Base-by-base conservation (phyloP, 1,140 invertebrate genomes). In the Drosophila lowei region DNA sequence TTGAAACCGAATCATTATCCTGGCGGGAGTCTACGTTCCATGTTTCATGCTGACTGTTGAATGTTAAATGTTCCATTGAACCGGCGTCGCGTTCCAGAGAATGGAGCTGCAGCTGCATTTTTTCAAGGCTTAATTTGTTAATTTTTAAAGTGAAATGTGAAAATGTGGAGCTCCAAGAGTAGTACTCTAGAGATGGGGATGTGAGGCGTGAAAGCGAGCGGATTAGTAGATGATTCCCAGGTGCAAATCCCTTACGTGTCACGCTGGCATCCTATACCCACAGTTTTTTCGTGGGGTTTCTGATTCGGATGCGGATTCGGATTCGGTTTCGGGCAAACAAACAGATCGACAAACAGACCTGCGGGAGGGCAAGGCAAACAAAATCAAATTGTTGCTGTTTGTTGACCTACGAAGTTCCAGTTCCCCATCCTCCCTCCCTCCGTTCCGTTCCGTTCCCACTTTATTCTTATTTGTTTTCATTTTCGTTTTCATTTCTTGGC, bases 361-460 rank as follows among this genome's bases (percentile, higher is more conserved):
- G 75, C 49, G 70, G 34, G 76, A 74, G 70, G 60, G 61, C 68
- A 61, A 81, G 61, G 65, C 73, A 85, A 85, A 85, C 77, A 85
- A 65, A 86, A 86, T 81, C 77, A 85, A 85, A 85, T 86, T 86
- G 81, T 85, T 86, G 56, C 64, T 73, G 48, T 66, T 68, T 59
- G 47, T 57, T 61, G 42, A 60, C 56, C 60, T 53, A 38, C 64
- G 66, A 62, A 62, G 11, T 30, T 43, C 68, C 73, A 70, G 58
- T 54, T 54, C 58, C 44, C 48, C 42, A 13, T 15, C 30, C 25
- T 25, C n/a, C 18, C 11, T 13, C 18, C 18, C 18, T 18, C 2
- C 18, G 1, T 18, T 18, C 18, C 18, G 18, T 18, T 18, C 48
- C 34, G 28, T 44, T 15, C 8, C 25, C 41, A 71, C 57, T 72